phyloP scores from a whole-genome alignment of 1,140 invertebrate species.

The Glossosoma conforme region DNA sequence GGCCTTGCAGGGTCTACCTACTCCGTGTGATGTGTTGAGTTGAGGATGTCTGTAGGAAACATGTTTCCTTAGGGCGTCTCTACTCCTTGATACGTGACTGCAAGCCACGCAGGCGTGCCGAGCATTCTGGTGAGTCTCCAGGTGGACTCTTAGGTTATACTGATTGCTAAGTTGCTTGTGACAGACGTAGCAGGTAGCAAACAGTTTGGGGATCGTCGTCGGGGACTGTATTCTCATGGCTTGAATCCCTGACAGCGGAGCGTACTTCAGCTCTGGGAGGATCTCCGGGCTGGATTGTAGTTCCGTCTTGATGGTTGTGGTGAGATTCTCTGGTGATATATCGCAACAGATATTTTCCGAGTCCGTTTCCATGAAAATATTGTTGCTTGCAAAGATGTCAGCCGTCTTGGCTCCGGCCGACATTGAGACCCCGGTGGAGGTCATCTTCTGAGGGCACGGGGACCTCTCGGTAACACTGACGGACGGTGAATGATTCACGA shows the following conservation, averaged over 20 bases:
- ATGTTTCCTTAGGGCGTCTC: constrained; percentile 82
- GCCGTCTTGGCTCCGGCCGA: constrained; percentile 18
- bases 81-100: constrained; percentile 76
- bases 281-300: constrained; percentile 24
- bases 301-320: constrained; percentile 23
- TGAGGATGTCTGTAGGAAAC: constrained; percentile 76
- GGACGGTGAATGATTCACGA: constrained; percentile 14
- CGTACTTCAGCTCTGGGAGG: constrained; percentile 23
- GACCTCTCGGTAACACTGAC: constrained; percentile 9
- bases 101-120: constrained; percentile 75
- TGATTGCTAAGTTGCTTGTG: constrained; percentile 84
- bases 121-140: constrained; percentile 83
- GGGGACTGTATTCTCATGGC: constrained; percentile 15
- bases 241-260: constrained; percentile 22
- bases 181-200: constrained; percentile 76
- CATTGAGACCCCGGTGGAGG: not conserved
- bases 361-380: constrained; percentile 30
- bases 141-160: constrained; percentile 82
- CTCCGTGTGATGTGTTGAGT: constrained; percentile 25
- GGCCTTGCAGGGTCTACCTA: constrained; percentile 28
- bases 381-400: constrained; percentile 26
- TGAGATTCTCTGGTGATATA: constrained; percentile 30
- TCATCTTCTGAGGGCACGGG: constrained; percentile 3
- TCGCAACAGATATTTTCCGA: constrained; percentile 17
- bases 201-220: constrained; percentile 39